Evolutionary conservation across 2,888 invertebrate species (phyloP), one percentile per base, ranked within the genome.

Genomic region (Mesopsocus fuscifrons): DNA sequence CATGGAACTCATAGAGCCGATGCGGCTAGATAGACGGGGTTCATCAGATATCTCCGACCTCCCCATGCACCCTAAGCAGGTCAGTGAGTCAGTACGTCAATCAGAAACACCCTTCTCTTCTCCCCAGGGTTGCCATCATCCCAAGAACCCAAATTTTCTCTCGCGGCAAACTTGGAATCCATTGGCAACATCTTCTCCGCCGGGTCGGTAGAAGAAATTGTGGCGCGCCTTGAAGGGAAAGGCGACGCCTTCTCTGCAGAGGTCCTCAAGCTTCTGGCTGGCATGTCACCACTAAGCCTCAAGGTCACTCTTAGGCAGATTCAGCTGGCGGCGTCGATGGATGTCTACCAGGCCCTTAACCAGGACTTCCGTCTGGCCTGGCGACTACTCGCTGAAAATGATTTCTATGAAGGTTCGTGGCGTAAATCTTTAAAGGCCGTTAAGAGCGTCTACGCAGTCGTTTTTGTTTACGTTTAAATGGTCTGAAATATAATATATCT

Each of bases 281-380:
- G 77, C 61, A 78, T 89, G 78, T 94, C 92, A 1, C 98, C 97
- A 0, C 85, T 87, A 2, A 85, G 94, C 4, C 62, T 97, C 53
- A 94, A 92, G 68, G 71, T 97, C 1, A 81, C 92, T 0, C 67
- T 82, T 46, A 71, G 74, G 34, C 77, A 83, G 49, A 57, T 97
- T 42, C 72, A 79, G 49, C 67, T 75, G 46, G 97, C 94, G 3
- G 68, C 71, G 0, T 69, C 72, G 44, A 62, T 83, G 53, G 75
- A 70, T 38, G 67, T 97, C 46, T 67, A 72, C 17, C 85, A 95
- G 52, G 87, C 87, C 56, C 69, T 98, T 11, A 66, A 74, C 54
- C 87, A 91, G 79, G 98, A 98, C 63, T 91, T 79, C 59, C 71
- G 92, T 48, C 60, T 95, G 46, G 78, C 65, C 9, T 64, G 65